phyloP scores from a whole-genome alignment of 2,797 vertebrate species.

The Sebastes steindachneri region DNA sequence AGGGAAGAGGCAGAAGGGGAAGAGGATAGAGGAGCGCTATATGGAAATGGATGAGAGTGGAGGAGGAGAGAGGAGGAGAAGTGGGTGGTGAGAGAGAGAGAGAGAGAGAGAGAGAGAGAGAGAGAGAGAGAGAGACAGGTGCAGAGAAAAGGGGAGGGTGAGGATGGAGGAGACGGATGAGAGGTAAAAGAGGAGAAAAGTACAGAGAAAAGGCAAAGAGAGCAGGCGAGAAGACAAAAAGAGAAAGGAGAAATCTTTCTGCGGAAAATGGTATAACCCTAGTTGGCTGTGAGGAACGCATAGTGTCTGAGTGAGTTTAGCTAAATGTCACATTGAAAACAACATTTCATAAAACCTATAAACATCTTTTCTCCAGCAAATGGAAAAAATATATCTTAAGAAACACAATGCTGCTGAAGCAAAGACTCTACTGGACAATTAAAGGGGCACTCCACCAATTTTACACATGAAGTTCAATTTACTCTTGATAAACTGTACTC shows the following conservation, averaged over 20 bases:
- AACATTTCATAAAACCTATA: background rate
- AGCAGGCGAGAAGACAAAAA: background rate
- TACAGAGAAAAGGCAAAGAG: background rate
- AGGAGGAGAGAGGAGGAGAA: background rate
- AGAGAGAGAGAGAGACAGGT: background rate
- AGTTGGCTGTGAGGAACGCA: background rate
- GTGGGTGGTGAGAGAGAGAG: background rate
- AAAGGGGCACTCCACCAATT: background rate
- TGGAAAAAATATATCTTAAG: background rate
- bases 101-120: background rate
- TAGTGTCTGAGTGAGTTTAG: background rate
- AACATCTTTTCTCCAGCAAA: background rate
- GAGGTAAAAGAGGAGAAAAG: background rate
- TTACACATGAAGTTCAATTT: background rate
- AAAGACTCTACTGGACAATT: background rate
- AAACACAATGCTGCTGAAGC: background rate
- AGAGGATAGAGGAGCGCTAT: background rate
- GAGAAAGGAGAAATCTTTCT: background rate
- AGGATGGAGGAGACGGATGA: background rate
- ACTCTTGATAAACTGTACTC: background rate
- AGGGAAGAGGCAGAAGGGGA: slow-evolving; percentile 21
- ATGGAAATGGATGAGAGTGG: slow-evolving; percentile 5
- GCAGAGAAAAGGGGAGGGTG: background rate
- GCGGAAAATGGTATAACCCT: background rate
- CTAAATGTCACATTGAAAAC: background rate